Conservation (phyloP, 2,113 vertebrate genomes). For the Cyprinus carpio region DNA sequence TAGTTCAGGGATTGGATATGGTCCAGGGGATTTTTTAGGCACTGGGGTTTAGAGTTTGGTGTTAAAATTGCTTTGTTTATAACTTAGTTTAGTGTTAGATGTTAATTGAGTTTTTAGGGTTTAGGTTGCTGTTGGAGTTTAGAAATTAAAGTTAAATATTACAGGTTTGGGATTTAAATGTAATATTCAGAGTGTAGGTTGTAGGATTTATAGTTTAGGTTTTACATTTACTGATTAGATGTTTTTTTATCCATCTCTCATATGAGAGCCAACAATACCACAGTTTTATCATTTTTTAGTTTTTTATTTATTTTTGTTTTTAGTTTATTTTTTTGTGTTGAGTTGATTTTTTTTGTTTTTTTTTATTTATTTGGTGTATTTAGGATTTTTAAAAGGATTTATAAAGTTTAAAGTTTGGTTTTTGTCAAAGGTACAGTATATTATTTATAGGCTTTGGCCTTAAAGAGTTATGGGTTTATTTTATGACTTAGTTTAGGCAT, state of each 20-base stretch:
- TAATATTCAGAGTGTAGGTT: not conserved
- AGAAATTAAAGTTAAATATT: not conserved
- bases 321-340: too few species aligned
- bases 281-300: not conserved
- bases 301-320: too few species aligned
- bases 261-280: not conserved
- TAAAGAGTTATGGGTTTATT: too few species aligned
- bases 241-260: not conserved
- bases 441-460: too few species aligned
- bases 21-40: not conserved
- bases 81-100: not conserved
- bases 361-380: too few species aligned
- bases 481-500: too few species aligned
- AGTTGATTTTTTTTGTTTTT: too few species aligned
- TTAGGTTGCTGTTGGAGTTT: not conserved
- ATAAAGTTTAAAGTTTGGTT: too few species aligned
- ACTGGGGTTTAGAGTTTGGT: not conserved
- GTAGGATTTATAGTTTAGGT: not conserved
- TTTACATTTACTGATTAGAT: not conserved
- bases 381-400: too few species aligned
- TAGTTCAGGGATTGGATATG: not conserved
- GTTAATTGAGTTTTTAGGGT: not conserved
- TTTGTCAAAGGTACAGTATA: too few species aligned
- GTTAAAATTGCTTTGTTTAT: not conserved
- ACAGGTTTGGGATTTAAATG: not conserved